Evolutionary conservation across 1,140 invertebrate species (phyloP), one percentile per base, ranked within the genome.

Genomic region (Olivierus martensii): DNA sequence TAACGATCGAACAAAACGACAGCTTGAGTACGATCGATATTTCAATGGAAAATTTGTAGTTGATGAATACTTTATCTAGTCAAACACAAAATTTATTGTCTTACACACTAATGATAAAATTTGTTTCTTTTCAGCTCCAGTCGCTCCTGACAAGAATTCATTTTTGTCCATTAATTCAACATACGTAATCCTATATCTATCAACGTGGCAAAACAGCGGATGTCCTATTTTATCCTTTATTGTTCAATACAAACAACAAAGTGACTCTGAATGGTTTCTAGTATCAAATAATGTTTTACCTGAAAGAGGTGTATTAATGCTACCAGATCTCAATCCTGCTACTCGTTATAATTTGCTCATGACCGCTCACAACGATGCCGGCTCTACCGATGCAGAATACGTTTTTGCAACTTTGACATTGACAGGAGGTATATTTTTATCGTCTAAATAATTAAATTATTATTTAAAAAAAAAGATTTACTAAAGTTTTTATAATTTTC

Each of bases 171-270:
- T 88, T 4, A 92, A 88, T 9, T 85, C 85, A 2, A 92, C 88
- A 49, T 90, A 83, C 57, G 87, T 94, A 11, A 88, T 84, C 7
- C 71, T 97, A 45, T 87, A 91, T 63, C 75, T 97, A 44, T 85
- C 81, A 62, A 82, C 88, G 49, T 97, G 92, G 92, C 81, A 84
- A 49, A 88, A 92, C 67, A 89, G 89, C 53, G 90, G 90, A 35
- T 97, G 93, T 69, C 87, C 88, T 2, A 95, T 97, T 82, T 78
- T 86, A 38, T 89, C 91, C 65, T 97, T 93, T 69, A 88, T 93
- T 51, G 85, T 97, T 34, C 88, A 93, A 70, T 88, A 95, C 68
- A 92, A 92, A 70, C 86, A 49, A 9, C 22, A 43, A 11, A 17
- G n/a, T 3, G 67, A 59, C 71, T 72, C 59, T 52, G 87, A 92